Percentiles rank a stretch among this genome's conserved stretches.
These are phyloP conservation scores for Ophthalmolycus amberensis DNA, from an alignment of 2,113 vertebrate species.

Conservation along the genomic window DNA sequence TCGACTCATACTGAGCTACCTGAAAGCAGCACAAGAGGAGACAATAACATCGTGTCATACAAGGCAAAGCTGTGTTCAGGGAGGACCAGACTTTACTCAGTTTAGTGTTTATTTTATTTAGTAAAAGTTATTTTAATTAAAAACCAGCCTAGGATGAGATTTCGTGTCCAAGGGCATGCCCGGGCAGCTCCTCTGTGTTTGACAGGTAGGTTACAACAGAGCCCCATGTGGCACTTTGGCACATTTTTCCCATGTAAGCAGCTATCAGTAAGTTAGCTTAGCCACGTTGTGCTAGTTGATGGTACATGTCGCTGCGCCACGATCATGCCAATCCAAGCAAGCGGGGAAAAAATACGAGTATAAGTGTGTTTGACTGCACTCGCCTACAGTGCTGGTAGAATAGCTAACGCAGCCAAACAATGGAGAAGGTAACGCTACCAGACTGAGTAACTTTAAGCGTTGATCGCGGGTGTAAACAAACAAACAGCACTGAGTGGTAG, in stretches of 20 bases:
- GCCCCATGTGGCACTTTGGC: slow-evolving; percentile 60
- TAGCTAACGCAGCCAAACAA: slow-evolving; percentile 38
- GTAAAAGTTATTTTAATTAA: background rate
- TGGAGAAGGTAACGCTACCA: background rate
- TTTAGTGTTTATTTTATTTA: too few species aligned
- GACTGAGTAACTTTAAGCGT: slow-evolving; percentile 32
- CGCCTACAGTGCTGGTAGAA: slow-evolving; percentile 30
- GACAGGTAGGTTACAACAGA: slow-evolving; percentile 53
- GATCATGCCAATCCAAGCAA: slow-evolving; percentile 19
- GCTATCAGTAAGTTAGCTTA: slow-evolving; percentile 55
- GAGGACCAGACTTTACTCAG: background rate
- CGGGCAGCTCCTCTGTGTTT: slow-evolving; percentile 38
- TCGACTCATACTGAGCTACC: slow-evolving; percentile 95
- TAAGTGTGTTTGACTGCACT: slow-evolving; percentile 35
- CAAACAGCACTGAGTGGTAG: background rate
- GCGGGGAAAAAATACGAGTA: background rate
- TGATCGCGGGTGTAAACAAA: slow-evolving; percentile 54
- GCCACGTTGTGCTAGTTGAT: slow-evolving; percentile 19
- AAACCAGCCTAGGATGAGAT: background rate
- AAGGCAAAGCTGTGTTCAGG: background rate
- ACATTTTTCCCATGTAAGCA: background rate
- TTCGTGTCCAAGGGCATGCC: slow-evolving; percentile 29
- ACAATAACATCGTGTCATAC: background rate
- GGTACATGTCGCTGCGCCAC: slow-evolving; percentile 49
- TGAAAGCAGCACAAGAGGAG: slow-evolving; percentile 44